phyloP scores from a whole-genome alignment of 2,888 invertebrate genomes.

The Helicoverpa assulta region DNA sequence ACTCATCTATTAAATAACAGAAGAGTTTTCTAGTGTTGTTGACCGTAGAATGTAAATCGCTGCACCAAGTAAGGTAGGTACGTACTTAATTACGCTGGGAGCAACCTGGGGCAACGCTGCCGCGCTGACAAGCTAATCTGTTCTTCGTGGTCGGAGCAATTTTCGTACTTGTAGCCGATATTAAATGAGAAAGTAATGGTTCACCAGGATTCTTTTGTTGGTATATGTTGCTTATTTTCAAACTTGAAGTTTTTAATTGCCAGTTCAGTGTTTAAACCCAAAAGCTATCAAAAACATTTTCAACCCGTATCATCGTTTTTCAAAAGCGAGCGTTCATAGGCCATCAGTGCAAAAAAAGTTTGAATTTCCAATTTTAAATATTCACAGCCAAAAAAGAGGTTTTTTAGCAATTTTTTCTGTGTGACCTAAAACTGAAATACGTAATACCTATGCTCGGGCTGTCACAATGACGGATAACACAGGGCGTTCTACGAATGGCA shows the following conservation, averaged over 20 bases:
- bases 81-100: conserved; percentile 22
- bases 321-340: not conserved
- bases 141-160: conserved; percentile 29
- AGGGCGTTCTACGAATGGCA: conserved; percentile 57
- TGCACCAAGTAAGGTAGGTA: not conserved
- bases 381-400: not conserved
- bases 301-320: not conserved
- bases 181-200: not conserved
- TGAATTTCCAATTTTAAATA: not conserved
- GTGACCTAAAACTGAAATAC: conserved; percentile 28
- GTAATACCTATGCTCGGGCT: conserved; percentile 27
- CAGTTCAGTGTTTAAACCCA: too few relatives aligned
- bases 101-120: not conserved
- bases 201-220: not conserved
- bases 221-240: not conserved
- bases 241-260: too few relatives aligned
- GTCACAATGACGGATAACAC: conserved; percentile 48
- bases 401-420: not conserved
- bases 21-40: conserved; percentile 2
- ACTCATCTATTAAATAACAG: not conserved
- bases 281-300: not conserved
- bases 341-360: not conserved
- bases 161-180: conserved; percentile 3
- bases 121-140: conserved; percentile 37
- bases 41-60: not conserved